phyloP scores from a whole-genome alignment of 2,113 vertebrate species.

The Podarcis muralis region DNA sequence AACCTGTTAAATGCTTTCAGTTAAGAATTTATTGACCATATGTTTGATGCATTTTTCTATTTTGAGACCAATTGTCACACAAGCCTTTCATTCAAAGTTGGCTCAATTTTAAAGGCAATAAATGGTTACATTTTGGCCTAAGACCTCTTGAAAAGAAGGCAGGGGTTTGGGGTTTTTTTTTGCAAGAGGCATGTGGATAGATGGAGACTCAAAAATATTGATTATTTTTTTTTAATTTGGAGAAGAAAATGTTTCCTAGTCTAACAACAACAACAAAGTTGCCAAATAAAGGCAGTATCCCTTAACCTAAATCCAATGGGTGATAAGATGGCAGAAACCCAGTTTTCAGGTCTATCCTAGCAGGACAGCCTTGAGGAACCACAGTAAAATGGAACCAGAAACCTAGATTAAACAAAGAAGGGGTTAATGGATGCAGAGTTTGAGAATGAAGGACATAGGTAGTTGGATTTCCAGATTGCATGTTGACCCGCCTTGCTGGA shows the following conservation, averaged over 20 bases:
- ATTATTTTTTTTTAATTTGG: constrained; percentile 42
- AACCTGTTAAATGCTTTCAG: constrained; percentile 33
- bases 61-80: constrained; percentile 55
- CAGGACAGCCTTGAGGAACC: no score
- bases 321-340: no score
- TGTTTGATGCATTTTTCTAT: constrained; percentile 53
- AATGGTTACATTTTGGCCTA: constrained; percentile 31
- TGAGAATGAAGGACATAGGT: no score
- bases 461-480: no score
- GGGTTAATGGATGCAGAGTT: no score
- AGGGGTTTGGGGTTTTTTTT: neutral
- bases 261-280: neutral
- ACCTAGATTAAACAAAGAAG: no score
- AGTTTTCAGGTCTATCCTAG: no score
- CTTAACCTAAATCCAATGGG: no score
- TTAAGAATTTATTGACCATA: constrained; percentile 44
- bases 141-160: constrained; percentile 23
- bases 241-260: constrained; percentile 31
- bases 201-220: constrained; percentile 1
- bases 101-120: constrained; percentile 50
- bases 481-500: no score
- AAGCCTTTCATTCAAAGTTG: constrained; percentile 53
- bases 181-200: no score
- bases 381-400: no score
- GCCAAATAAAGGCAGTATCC: neutral